phyloP scores from a whole-genome alignment of 2,113 vertebrate species.

The Rana temporaria region DNA sequence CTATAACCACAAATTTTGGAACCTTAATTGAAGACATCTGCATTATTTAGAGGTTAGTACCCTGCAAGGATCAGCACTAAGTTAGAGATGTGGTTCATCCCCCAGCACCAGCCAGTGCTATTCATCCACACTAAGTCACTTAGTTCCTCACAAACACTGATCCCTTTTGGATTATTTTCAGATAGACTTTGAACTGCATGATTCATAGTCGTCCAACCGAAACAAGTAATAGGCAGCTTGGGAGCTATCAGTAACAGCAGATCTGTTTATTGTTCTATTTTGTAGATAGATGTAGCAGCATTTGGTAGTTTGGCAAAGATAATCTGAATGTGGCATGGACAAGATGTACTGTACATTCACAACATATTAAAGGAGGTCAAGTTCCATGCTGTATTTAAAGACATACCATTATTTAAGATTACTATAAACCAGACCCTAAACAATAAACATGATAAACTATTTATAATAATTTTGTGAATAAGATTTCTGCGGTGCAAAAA shows the following conservation, averaged over 20 bases:
- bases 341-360: not conserved
- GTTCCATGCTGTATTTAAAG: no score
- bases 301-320: not conserved
- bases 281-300: slow-evolving; percentile 20
- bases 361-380: slow-evolving; percentile 2
- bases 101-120: slow-evolving; percentile 25
- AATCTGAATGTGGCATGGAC: not conserved
- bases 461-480: no score
- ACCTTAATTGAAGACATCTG: slow-evolving; percentile 54
- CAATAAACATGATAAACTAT: no score
- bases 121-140: slow-evolving; percentile 54
- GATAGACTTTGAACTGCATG: slow-evolving; percentile 51
- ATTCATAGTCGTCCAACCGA: slow-evolving; percentile 49
- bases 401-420: no score
- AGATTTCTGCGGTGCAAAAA: no score
- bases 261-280: slow-evolving; percentile 45
- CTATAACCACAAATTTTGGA: slow-evolving; percentile 38
- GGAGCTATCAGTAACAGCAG: slow-evolving; percentile 44
- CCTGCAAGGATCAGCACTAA: slow-evolving; percentile 40
- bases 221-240: slow-evolving; percentile 48
- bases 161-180: slow-evolving; percentile 51
- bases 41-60: slow-evolving; percentile 54
- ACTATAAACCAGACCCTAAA: no score
- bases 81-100: slow-evolving; percentile 48
- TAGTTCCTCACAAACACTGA: slow-evolving; percentile 49